Percentiles rank a stretch among this genome's conserved stretches.
Conservation (phyloP, 2,113 vertebrate genomes). For the Sceloporus tristichus region DNA sequence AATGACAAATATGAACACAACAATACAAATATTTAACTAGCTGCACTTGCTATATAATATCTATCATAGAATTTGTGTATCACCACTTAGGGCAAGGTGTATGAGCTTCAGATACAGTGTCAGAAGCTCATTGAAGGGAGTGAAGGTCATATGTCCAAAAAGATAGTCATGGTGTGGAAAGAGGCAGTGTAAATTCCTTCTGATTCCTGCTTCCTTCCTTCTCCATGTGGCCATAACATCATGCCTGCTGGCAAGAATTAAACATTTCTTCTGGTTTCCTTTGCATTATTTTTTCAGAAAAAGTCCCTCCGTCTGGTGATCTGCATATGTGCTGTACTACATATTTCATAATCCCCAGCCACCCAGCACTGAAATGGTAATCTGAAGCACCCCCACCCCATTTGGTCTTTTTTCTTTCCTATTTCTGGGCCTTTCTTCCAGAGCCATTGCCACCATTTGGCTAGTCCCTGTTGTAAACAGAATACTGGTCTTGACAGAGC, state of each 20-base stretch:
- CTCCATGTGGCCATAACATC: not conserved
- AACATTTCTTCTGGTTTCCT: not conserved
- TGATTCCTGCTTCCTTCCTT: not conserved
- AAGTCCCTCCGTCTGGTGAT: no score
- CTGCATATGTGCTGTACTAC: no score
- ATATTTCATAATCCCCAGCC: no score
- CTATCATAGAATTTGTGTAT: not conserved
- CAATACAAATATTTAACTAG: slow-evolving; percentile 5
- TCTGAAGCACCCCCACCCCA: not conserved
- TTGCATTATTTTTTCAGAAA: not conserved
- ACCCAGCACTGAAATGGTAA: no score
- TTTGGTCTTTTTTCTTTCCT: not conserved
- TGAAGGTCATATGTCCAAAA: no score
- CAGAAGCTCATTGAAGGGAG: not conserved
- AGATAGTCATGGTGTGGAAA: not conserved
- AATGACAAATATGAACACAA: not conserved
- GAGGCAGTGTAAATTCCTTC: not conserved
- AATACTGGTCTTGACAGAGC: not conserved
- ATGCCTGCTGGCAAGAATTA: no score
- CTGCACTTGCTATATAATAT: no score
- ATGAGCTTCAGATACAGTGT: not conserved
- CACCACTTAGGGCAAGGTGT: not conserved
- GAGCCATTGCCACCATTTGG: not conserved
- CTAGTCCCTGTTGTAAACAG: not conserved
- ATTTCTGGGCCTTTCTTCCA: not conserved